Base-by-base conservation (phyloP, 2,797 vertebrate species). In the Muscicapa striata region DNA sequence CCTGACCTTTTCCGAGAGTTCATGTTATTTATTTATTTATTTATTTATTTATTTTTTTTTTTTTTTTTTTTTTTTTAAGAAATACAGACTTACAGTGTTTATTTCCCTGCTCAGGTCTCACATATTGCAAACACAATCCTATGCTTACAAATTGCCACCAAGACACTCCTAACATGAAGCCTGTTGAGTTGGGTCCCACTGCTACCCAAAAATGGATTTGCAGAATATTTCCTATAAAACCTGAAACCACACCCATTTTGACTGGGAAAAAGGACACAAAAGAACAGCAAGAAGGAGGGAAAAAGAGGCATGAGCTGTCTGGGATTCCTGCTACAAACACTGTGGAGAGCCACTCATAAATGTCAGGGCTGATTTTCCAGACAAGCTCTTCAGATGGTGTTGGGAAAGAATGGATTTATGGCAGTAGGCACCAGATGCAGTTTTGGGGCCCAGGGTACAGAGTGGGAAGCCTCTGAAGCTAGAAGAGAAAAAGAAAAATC, bases 1-100 rank as follows among this genome's bases (percentile, higher is more conserved):
- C 96, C 58, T 69, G 87, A 80, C 57, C 64, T 92, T 80, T 93
- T 68, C 84, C 51, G 41, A 46, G 11, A 80, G 51, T 77, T 84
- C 36, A 7, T 26, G 9, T 10, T 36, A 34, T 34, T 21, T 1
- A 16, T 23, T 32, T 29, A 20, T 34, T 72, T 66, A 21, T 38
- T 49, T 86, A 63, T 83, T 23, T 48, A 22, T 21, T 49, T 86
- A 63, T 83, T 23, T 48, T 12, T 21, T 1, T 21, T 23, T 32
- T 29, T 23, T 34, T 72, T 66, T 23, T 30, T 80, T 66, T 38
- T 49, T 86, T 63, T 83, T 23, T 48, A 22, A 48, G 22, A 24
- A 48, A 26, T 49, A 51, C 26, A 51, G 49, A 51, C 49, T 51
- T 51, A 29, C 8, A 49, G 29, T 36, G 27, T 34, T 85, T 66